A percentile compares a stretch with the other conserved stretches of the same genome.
These are phyloP conservation scores for Zoanthus sansibaricus DNA, from an alignment of 92 coral and sea anemone genomes.

Conservation along the genomic window DNA sequence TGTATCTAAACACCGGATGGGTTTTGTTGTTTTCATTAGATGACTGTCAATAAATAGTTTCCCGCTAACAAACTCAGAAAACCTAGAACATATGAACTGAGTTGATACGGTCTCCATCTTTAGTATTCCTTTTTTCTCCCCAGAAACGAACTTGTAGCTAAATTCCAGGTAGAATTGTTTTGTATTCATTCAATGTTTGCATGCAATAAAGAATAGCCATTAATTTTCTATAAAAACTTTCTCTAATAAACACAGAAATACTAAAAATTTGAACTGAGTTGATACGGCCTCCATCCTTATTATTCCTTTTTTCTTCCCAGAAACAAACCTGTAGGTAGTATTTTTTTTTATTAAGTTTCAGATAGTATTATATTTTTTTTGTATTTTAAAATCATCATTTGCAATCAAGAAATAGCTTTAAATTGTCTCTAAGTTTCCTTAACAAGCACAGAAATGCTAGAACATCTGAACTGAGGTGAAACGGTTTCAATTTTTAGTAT, in stretches of 20 bases:
- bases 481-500: not conserved
- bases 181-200: too few species aligned
- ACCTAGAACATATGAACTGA: not conserved
- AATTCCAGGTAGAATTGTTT: too few species aligned
- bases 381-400: too few species aligned
- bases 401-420: too few species aligned
- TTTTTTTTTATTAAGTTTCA: too few species aligned
- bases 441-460: not conserved
- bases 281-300: not conserved
- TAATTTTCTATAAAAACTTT: not conserved
- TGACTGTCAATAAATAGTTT: not conserved
- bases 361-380: too few species aligned
- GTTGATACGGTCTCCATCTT: not conserved
- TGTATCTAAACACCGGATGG: too few species aligned
- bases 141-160: not conserved
- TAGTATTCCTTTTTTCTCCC: constrained; percentile 19
- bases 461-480: not conserved
- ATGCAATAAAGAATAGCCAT: too few species aligned
- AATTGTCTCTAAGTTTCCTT: not conserved
- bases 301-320: constrained; percentile 24
- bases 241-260: not conserved
- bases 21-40: too few species aligned
- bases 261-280: not conserved
- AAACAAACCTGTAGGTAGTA: not conserved
- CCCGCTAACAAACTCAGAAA: not conserved